Evolutionary conservation across 2,113 vertebrate genomes (phyloP).

Genomic region (Epinephelus cyanopodus): DNA sequence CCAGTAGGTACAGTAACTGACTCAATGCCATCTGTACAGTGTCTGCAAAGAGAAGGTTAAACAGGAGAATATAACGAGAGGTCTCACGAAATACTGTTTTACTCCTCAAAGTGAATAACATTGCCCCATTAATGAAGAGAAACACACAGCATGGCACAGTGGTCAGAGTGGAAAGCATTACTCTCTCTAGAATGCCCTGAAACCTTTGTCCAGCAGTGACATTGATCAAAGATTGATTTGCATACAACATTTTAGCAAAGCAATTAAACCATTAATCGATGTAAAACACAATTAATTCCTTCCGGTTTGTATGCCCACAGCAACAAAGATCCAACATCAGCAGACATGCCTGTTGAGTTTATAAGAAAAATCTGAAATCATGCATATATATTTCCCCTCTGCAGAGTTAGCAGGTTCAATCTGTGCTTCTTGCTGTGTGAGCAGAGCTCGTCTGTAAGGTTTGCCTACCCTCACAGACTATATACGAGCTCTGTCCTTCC

Average conservation of each 20-base stretch:
- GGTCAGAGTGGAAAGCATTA: background rate
- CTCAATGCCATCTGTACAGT: constrained; percentile 46
- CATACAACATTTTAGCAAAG: background rate
- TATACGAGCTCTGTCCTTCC: constrained; percentile 7
- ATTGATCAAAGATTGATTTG: background rate
- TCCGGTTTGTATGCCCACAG: background rate
- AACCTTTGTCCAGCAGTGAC: background rate
- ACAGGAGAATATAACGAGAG: constrained; percentile 70
- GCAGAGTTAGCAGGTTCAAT: background rate
- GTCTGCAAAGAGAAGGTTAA: constrained; percentile 68
- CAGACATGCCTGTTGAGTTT: background rate
- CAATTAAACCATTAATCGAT: no score
- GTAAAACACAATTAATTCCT: background rate
- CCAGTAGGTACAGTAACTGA: constrained; percentile 43
- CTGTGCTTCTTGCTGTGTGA: background rate
- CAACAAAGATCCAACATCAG: background rate
- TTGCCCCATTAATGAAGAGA: constrained; percentile 47
- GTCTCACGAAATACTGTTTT: constrained; percentile 49
- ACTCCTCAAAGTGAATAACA: constrained; percentile 57
- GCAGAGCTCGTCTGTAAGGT: constrained; percentile 20
- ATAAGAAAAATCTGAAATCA: background rate
- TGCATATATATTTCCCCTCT: no score
- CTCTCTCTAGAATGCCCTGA: background rate
- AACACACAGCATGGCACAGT: constrained; percentile 43
- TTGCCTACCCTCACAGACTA: background rate